These are phyloP conservation scores for Anas acuta DNA, from an alignment of 2,797 vertebrate species.

Conservation along the genomic window DNA sequence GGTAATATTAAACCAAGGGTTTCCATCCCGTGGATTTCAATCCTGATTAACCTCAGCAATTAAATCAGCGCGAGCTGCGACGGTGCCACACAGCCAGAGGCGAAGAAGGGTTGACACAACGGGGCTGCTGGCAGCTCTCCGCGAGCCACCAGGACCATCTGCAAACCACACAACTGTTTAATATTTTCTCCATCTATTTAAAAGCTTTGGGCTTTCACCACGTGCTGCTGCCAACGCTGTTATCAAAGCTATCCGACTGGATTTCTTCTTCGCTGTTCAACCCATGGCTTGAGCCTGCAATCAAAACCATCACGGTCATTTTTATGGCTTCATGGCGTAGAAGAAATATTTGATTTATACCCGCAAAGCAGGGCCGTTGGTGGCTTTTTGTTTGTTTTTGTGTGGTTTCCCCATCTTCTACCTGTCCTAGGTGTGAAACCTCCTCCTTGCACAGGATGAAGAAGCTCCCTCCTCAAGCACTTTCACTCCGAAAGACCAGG, in stretches of 20 bases:
- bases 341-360: not conserved
- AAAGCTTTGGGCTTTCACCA: not conserved
- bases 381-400: not conserved
- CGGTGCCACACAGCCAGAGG: rapidly evolving
- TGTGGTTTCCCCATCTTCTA: not conserved
- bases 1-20: not conserved
- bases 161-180: not conserved
- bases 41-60: not conserved
- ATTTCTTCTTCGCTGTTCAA: not conserved
- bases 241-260: not conserved
- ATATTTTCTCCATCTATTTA: not conserved
- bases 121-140: no score
- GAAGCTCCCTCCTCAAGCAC: not conserved
- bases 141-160: not conserved
- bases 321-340: not conserved
- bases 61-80: not conserved
- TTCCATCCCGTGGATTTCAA: not conserved
- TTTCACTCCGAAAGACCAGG: not conserved
- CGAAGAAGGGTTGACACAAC: not conserved
- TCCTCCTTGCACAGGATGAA: rapidly evolving
- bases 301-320: not conserved
- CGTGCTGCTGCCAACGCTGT: not conserved
- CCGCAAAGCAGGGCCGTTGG: not conserved
- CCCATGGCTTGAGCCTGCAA: not conserved
- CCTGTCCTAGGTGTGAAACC: not conserved